Percentiles rank a stretch among this genome's conserved stretches.
Conservation (phyloP, 2,888 invertebrate species). For the Nowickia ferox region DNA sequence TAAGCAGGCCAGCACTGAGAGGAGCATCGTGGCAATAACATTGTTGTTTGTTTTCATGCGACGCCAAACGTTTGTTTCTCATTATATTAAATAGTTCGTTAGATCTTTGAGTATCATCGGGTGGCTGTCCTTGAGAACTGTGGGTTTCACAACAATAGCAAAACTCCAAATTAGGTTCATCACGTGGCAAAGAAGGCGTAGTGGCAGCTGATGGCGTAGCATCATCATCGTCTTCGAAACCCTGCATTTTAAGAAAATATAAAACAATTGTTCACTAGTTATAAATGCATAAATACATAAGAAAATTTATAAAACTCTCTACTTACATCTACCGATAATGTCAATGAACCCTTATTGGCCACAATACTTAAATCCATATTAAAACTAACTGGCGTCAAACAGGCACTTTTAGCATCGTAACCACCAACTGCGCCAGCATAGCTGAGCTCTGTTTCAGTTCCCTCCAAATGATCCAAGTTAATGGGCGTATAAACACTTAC, state of each 20-base stretch:
- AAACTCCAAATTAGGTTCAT: constrained; percentile 76
- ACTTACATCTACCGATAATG: constrained; percentile 80
- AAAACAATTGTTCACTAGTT: not conserved
- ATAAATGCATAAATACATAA: not conserved
- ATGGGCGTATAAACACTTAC: constrained; percentile 84
- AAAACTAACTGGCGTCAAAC: constrained; percentile 87
- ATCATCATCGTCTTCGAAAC: constrained; percentile 84
- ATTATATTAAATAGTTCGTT: constrained; percentile 67
- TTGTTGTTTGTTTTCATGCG: constrained; percentile 53
- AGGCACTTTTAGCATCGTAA: constrained; percentile 76
- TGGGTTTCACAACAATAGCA: constrained; percentile 79
- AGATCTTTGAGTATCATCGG: constrained; percentile 75
- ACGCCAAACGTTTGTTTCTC: constrained; percentile 65
- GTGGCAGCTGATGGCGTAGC: constrained; percentile 85
- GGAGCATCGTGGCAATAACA: constrained; percentile 62
- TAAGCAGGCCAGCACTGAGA: constrained; percentile 67
- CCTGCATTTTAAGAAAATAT: constrained; percentile 70
- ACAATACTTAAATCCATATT: constrained; percentile 88
- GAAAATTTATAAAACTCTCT: not conserved
- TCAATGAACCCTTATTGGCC: constrained; percentile 87
- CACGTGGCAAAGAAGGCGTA: constrained; percentile 79
- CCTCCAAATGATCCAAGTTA: constrained; percentile 80
- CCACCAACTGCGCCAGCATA: constrained; percentile 68
- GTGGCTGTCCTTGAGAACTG: constrained; percentile 73
- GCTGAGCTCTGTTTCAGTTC: constrained; percentile 74